These are phyloP conservation scores for Meriones psammophilus DNA, from an alignment of 2,797 vertebrate species.

Conservation along the genomic window DNA sequence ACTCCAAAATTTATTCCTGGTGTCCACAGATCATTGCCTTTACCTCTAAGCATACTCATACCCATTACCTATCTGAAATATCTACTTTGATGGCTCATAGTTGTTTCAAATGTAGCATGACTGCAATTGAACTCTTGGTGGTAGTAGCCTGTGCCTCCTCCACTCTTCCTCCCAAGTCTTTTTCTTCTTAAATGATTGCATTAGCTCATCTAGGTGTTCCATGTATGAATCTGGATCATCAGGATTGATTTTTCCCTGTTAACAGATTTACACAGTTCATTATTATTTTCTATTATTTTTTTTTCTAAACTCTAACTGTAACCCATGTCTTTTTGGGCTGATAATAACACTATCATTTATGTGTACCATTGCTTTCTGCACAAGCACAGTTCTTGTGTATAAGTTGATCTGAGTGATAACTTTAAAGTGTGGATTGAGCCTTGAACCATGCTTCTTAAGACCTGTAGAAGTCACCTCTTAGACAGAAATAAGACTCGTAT, in stretches of 20 bases:
- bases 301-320: not conserved
- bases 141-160: not conserved
- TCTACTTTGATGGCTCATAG: constrained; percentile 22
- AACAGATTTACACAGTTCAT: not conserved
- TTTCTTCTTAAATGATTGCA: not conserved
- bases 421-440: not conserved
- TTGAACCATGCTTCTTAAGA: not conserved
- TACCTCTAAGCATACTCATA: constrained; percentile 58
- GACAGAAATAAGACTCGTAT: not conserved
- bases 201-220: not conserved
- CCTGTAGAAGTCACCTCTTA: not conserved
- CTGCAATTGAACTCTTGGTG: not conserved
- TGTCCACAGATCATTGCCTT: constrained; percentile 57
- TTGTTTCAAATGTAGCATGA: not conserved
- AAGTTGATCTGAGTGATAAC: not conserved
- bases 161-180: not conserved
- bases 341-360: not conserved
- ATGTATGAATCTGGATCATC: not conserved
- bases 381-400: not conserved
- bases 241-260: constrained; percentile 18
- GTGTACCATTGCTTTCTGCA: not conserved
- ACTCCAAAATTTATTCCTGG: constrained; percentile 66
- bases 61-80: constrained; percentile 43
- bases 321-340: not conserved
- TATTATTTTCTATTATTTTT: constrained; percentile 11